Evolutionary conservation across 2,888 invertebrate species (phyloP), one percentile per base, ranked within the genome.

Genomic region (Heteromurus nitidus): DNA sequence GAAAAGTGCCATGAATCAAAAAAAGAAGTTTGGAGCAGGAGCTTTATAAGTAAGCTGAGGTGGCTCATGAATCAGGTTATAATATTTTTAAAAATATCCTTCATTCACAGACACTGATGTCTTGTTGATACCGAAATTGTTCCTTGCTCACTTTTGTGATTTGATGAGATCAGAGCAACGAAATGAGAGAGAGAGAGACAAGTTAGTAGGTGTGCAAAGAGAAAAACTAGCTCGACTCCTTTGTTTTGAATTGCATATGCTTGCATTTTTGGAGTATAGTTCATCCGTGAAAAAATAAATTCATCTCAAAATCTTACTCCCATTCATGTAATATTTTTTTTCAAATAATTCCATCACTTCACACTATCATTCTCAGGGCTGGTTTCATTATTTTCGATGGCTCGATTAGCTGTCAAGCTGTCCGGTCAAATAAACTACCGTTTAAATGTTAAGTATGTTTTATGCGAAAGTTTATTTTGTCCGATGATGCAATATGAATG

Each of bases 11-110:
- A 77, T 77, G 76, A 69, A 77, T 75, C 69, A 77, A 44, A 30
- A 64, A 64, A 36, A 20, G 62, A 22, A 62, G 22, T 55, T 5
- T 36, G 31, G 5, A 24, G 42, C 42, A 22, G n/a, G 18, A 50
- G 18, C 9, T n/a, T n/a, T 47, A 36, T 62, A 36, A 5, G 62
- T 62, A 60, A 28, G 5, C 5, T 53, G 20, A 5, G n/a, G 62
- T 62, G 30, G 42, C 58, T 76, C 76, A 77, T 77, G 68, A 77
- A 77, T 77, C 76, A 77, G 69, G 62, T 77, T 67, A 58, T 65
- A 64, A 58, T 67, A 65, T 77, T 76, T 42, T 58, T 77, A 60
- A 68, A 69, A 77, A 62, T 62, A 69, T 67, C 26, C 50, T 69
- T 77, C 76, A 69, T 68, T 42, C 55, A 3, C 24, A 55, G 55